Evolutionary conservation across 2,797 vertebrate species (phyloP), one percentile per base, ranked within the genome.

Genomic region (Okamejei kenojei): DNA sequence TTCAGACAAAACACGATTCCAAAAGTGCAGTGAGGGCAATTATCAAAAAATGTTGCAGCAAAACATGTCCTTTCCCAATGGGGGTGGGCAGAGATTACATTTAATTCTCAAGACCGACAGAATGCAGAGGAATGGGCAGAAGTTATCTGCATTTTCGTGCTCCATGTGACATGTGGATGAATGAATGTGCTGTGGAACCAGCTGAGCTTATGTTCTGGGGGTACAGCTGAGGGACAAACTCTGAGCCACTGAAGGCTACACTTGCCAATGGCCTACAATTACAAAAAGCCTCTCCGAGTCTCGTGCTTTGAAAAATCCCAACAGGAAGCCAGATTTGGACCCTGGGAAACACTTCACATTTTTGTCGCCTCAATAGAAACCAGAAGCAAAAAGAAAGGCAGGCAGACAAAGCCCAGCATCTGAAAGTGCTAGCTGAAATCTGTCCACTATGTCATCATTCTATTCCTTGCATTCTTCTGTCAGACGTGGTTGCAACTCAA

Each of bases 251-350:
- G 23, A 76, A 26, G 73, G 7, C 29, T 76, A 29, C 11, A n/a
- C 76, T 32, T 11, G n/a, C 76, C n/a, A 78, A 78, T n/a, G 76
- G n/a, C n/a, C 76, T n/a, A 78, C n/a, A n/a, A 78, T 78, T 78
- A 78, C 26, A 10, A 76, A 76, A 8, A 29, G 73, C 73, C 73
- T 76, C 7, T 76, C 73, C 13, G 73, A 76, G 73, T 2, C 73
- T 29, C 73, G 29, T 76, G 29, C 73, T 76, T 76, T 76, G 73
- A 76, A 1, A 45, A 29, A 29, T 29, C 73, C 73, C 29, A 76
- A 76, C 76, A 94, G 93, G 94, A 65, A 93, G 54, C 81, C 93
- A 11, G 74, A 80, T 58, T 19, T 78, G 1, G 21, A 93, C 86
- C 29, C 63, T 3, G 45, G 38, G 29, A 58, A 29, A n/a, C 23